Evolutionary conservation across 2,113 vertebrate genomes (phyloP).

Genomic region (Cygnus atratus): DNA sequence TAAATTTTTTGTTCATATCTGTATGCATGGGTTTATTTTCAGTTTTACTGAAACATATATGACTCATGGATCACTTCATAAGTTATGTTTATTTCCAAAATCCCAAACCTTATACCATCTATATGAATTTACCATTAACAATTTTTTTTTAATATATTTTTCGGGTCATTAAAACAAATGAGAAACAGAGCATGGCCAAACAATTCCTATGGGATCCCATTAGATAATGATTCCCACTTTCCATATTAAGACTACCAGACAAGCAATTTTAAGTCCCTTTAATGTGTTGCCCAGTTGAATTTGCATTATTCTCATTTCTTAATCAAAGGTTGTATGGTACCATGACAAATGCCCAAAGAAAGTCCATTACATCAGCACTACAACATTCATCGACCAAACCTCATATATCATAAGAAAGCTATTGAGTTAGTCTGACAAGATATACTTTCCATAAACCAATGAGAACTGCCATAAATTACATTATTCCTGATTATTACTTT

Average conservation of each 20-base stretch:
- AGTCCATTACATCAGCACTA: slow-evolving; percentile 46
- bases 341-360: slow-evolving; percentile 30
- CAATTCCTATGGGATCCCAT: background rate
- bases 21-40: background rate
- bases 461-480: slow-evolving; percentile 48
- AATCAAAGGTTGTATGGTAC: slow-evolving; percentile 20
- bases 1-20: background rate
- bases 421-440: slow-evolving; percentile 37
- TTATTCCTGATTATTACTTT: slow-evolving; percentile 57
- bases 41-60: background rate
- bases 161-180: background rate
- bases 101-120: background rate
- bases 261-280: background rate
- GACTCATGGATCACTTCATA: background rate
- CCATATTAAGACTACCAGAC: background rate
- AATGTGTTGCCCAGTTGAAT: background rate
- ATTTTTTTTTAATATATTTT: background rate
- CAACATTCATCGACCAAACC: background rate
- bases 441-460: slow-evolving; percentile 43
- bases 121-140: background rate
- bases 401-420: slow-evolving; percentile 12
- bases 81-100: background rate
- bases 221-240: background rate
- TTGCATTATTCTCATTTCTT: background rate
- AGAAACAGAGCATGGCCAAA: background rate